phyloP scores from a whole-genome alignment of 2,888 invertebrate genomes.

The Abrostola triplasia region DNA sequence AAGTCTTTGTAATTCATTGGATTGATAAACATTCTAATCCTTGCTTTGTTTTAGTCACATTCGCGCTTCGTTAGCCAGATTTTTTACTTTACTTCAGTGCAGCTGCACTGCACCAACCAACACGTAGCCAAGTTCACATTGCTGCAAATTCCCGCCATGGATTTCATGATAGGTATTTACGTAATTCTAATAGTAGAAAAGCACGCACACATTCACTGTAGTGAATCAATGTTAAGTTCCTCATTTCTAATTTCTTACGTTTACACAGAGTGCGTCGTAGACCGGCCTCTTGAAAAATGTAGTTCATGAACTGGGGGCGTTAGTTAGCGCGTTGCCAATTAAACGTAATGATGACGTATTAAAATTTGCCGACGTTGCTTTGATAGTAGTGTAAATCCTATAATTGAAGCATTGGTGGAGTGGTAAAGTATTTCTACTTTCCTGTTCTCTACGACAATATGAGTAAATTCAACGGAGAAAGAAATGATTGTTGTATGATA shows the following conservation, averaged over 20 bases:
- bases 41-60: background rate
- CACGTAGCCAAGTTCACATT: conserved; percentile 43
- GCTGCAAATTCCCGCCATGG: conserved; percentile 41
- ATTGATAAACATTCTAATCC: background rate
- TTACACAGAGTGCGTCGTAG: conserved; percentile 27
- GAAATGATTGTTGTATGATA: no score
- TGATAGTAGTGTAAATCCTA: conserved; percentile 15
- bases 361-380: conserved; percentile 10
- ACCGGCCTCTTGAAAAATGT: conserved; percentile 41
- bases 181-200: conserved; percentile 36
- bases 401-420: conserved; percentile 4
- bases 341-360: conserved; percentile 50
- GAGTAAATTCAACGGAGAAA: no score
- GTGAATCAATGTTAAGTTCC: conserved; percentile 38
- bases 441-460: background rate
- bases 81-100: conserved; percentile 36
- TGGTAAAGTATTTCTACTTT: background rate
- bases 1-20: background rate
- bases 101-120: conserved; percentile 36
- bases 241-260: conserved; percentile 50
- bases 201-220: conserved; percentile 28
- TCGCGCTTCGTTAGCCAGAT: conserved; percentile 2
- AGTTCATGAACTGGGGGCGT: conserved; percentile 27
- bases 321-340: conserved; percentile 39
- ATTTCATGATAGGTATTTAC: conserved; percentile 40